Evolutionary conservation across 1,140 invertebrate genomes (phyloP).

Genomic region (Agrilus planipennis): DNA sequence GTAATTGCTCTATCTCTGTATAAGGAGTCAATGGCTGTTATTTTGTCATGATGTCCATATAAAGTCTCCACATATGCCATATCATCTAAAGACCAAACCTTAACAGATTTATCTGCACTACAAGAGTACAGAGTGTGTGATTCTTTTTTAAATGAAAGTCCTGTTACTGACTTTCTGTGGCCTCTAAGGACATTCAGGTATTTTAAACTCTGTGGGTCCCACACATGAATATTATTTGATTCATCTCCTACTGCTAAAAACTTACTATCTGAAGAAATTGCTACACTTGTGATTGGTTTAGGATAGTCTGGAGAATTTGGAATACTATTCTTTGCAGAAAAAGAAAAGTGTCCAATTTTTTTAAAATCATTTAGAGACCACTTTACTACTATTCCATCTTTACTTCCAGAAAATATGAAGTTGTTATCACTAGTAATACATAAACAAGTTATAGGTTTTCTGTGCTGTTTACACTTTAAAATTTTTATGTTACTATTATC

Average conservation of each 20-base stretch:
- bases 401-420: conserved; percentile 72
- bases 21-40: conserved; percentile 81
- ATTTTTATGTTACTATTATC: conserved; percentile 36
- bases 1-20: conserved; percentile 77
- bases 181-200: conserved; percentile 72
- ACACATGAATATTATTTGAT: conserved; percentile 68
- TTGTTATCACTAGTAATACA: conserved; percentile 63
- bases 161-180: conserved; percentile 62
- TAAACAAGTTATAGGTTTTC: conserved; percentile 68
- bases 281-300: conserved; percentile 52
- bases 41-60: conserved; percentile 83
- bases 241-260: conserved; percentile 73
- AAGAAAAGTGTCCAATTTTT: conserved; percentile 43
- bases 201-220: conserved; percentile 65
- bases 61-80: conserved; percentile 93
- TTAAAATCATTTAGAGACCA: conserved; percentile 41
- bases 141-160: conserved; percentile 73
- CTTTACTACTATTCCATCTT: conserved; percentile 80
- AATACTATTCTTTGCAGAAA: conserved; percentile 27
- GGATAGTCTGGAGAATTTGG: conserved; percentile 39
- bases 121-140: conserved; percentile 83
- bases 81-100: conserved; percentile 90
- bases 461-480: conserved; percentile 61
- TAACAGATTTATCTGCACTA: conserved; percentile 73
- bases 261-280: conserved; percentile 73